A percentile compares a stretch with the other conserved stretches of the same genome.
Conservation (phyloP, 2,113 vertebrate genomes). For the Cyrtonyx montezumae region DNA sequence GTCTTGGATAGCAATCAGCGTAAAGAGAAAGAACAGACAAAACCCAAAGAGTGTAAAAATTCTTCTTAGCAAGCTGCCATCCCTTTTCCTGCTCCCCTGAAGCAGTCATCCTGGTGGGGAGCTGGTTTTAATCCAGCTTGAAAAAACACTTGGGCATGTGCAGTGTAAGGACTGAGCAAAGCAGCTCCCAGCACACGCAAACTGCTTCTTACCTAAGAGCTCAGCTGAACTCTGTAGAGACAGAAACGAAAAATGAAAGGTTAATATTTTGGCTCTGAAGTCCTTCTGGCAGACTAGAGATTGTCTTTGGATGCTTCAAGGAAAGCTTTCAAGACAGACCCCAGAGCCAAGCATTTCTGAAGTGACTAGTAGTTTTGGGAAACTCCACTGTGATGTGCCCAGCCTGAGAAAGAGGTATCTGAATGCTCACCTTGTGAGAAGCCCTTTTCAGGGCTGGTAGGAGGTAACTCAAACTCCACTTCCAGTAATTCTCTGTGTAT, state of each 20-base stretch:
- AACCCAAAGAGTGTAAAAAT: conserved; percentile 13
- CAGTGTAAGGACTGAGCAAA: not conserved
- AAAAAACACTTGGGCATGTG: not conserved
- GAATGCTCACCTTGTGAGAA: not conserved
- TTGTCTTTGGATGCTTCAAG: conserved; percentile 24
- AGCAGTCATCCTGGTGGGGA: not conserved
- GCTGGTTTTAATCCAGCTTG: conserved; percentile 7
- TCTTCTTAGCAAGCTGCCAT: not conserved
- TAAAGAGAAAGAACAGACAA: conserved; percentile 40
- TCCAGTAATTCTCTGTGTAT: not conserved
- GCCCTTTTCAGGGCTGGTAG: not conserved
- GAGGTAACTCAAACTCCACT: not conserved
- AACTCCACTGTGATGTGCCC: not conserved
- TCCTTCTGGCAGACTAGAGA: conserved; percentile 19
- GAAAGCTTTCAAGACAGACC: not conserved
- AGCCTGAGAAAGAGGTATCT: not conserved
- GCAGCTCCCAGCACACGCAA: not conserved
- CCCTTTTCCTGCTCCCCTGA: not conserved
- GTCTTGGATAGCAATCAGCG: conserved; percentile 7
- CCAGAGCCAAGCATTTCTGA: conserved; percentile 10
- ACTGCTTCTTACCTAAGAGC: not conserved
- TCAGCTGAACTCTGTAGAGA: not conserved
- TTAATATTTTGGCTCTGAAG: conserved; percentile 20
- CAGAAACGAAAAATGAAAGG: conserved; percentile 23
- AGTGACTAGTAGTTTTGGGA: not conserved